Evolutionary conservation across 2,888 invertebrate species (phyloP).

Genomic region (Halictus quadricinctus): DNA sequence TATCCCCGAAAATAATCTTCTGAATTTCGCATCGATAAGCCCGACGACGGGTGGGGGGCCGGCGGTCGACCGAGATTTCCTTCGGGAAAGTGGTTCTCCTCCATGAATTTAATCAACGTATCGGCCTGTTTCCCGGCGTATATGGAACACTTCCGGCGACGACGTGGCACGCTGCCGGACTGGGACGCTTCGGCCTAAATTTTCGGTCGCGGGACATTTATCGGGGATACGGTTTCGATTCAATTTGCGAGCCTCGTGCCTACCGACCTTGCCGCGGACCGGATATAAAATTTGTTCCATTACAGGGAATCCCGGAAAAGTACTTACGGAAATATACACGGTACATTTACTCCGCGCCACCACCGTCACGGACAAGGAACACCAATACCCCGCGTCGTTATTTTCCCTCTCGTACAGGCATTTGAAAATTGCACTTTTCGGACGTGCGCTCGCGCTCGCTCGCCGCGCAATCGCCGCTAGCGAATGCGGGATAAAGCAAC

Average conservation of each 20-base stretch:
- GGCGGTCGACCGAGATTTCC: constrained; percentile 16
- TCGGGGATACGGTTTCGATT: constrained; percentile 25
- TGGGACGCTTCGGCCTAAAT: not conserved
- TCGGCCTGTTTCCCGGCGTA: constrained; percentile 1
- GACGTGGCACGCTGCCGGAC: not conserved
- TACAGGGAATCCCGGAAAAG: constrained; percentile 8
- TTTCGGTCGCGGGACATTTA: constrained; percentile 8
- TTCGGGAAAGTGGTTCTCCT: constrained; percentile 7
- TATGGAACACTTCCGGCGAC: not conserved
- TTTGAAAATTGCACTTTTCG: constrained; percentile 24
- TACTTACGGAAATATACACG: constrained; percentile 30
- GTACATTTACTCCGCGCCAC: constrained; percentile 30
- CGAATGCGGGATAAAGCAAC: constrained; percentile 19
- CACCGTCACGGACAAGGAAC: constrained; percentile 31
- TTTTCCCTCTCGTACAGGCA: not conserved
- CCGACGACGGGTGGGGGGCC: not conserved
- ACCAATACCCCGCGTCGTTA: constrained; percentile 19
- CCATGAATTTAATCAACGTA: constrained; percentile 21
- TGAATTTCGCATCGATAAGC: constrained; percentile 41
- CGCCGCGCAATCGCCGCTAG: constrained; percentile 1
- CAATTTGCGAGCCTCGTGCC: constrained; percentile 23
- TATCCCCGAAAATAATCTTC: constrained; percentile 43
- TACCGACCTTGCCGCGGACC: not conserved
- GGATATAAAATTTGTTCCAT: constrained; percentile 32
- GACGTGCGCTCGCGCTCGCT: not conserved